Percentiles rank a stretch among this genome's conserved stretches.
Conservation (phyloP, 2,888 invertebrate species). For the Latrodectus hesperus region DNA sequence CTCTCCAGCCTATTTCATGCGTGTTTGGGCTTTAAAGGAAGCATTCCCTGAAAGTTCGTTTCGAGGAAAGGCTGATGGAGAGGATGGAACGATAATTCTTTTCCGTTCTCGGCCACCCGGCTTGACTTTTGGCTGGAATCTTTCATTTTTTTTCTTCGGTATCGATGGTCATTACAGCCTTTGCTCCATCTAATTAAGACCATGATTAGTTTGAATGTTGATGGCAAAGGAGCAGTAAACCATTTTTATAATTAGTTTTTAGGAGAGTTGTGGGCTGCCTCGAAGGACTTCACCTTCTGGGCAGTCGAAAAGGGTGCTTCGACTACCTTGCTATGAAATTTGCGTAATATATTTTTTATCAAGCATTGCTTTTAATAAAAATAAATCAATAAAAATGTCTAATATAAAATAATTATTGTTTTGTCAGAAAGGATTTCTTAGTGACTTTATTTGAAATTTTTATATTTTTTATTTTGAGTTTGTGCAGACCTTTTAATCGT, state of each 20-base stretch:
- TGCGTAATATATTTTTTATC: too few relatives aligned
- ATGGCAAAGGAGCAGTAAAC: constrained; percentile 28
- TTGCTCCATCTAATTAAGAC: constrained; percentile 32
- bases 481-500: too few relatives aligned
- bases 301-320: too few relatives aligned
- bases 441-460: too few relatives aligned
- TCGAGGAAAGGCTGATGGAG: not conserved
- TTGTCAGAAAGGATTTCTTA: too few relatives aligned
- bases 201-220: constrained; percentile 39
- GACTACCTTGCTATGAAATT: too few relatives aligned
- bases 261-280: not conserved
- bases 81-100: not conserved
- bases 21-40: constrained; percentile 35
- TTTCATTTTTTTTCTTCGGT: not conserved
- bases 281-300: not conserved
- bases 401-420: too few relatives aligned
- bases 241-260: constrained; percentile 51
- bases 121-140: not conserved
- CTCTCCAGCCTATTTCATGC: constrained; percentile 52
- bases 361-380: too few relatives aligned
- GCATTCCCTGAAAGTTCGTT: constrained; percentile 6
- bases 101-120: not conserved
- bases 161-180: constrained; percentile 34
- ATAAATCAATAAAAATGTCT: too few relatives aligned
- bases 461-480: too few relatives aligned